Evolutionary conservation across 2,888 invertebrate species (phyloP).

Genomic region (Heliconius ethilla): DNA sequence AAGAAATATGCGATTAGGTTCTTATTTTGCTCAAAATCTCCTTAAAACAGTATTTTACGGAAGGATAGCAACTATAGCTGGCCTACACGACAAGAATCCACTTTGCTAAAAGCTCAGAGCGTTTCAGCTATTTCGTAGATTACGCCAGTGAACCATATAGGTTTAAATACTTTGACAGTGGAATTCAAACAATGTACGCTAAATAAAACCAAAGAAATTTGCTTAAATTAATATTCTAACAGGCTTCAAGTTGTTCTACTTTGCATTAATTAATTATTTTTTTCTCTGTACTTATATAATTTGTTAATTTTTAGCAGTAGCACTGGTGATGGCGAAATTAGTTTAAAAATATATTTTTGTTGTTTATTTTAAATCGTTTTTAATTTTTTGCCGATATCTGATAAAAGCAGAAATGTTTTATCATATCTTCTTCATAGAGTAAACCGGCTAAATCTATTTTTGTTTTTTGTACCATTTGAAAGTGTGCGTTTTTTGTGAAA

Average conservation of each 20-base stretch:
- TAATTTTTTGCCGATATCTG: too few species aligned
- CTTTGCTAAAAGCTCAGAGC: conserved; percentile 10
- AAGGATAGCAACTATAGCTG: not conserved
- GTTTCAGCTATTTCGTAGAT: conserved; percentile 17
- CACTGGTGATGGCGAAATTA: not conserved
- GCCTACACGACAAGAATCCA: conserved; percentile 3
- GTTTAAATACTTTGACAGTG: conserved; percentile 9
- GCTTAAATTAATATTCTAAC: not conserved
- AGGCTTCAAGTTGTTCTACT: not conserved
- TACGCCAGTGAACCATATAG: conserved; percentile 10
- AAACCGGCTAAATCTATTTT: too few species aligned
- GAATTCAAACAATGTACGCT: not conserved
- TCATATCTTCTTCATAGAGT: not conserved
- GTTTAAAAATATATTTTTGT: not conserved
- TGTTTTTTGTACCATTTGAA: too few species aligned
- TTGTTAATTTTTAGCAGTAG: too few species aligned
- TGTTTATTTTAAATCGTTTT: not conserved
- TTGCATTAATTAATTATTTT: not conserved
- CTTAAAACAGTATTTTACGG: conserved; percentile 4
- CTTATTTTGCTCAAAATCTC: not conserved
- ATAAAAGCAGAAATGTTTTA: not conserved
- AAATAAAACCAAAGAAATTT: not conserved
- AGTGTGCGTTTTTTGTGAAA: too few species aligned
- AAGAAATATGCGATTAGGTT: not conserved
- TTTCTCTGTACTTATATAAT: not conserved